Base-by-base conservation (phyloP, 2,888 invertebrate species). In the Parascotia fuliginaria region DNA sequence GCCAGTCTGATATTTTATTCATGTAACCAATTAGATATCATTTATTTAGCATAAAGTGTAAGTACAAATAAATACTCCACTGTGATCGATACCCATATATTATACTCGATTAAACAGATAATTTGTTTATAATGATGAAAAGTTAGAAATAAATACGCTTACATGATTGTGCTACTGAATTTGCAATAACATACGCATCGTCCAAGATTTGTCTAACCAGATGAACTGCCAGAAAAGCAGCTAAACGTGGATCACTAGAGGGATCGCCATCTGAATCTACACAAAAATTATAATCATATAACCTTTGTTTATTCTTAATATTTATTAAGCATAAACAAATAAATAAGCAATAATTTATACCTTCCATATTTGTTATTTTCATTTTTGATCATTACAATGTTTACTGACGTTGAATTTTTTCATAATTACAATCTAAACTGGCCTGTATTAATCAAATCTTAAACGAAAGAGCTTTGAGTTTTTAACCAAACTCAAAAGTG, bases 141-240 rank as follows among this genome's bases (percentile, higher is more conserved):
- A 13, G 14, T 32, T 9, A 22, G 1, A 11, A 11, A 7, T 37
- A 19, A 11, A 14, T 4, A 12, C 12, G n/a, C 19, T 0, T 47
- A 87, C 87, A 85, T 53, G 86, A 79, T 39, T 87, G 84, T 39
- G 63, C 65, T 24, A 81, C 82, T 45, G 83, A 77, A 62, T 83
- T 85, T 5, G 78, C 85, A 58, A 89, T 83, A 42, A 81, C 69
- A 55, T 73, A 83, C 0, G 90, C 91, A 60, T 91, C 90, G 28
- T 92, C 86, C 42, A 92, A 67, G 7, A 92, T 78, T 65, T 89
- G 83, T 41, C 80, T 81, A 13, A 92, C 86, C 24, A 91, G 74
- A 59, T 85, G 85, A 6, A 85, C 73, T 27, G 90, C 91, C 40
- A 83, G 53, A 43, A 83, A 60, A 9, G 79, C 78, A 9, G 84